phyloP scores from a whole-genome alignment of 1,140 invertebrate genomes.

The Zophobas morio region DNA sequence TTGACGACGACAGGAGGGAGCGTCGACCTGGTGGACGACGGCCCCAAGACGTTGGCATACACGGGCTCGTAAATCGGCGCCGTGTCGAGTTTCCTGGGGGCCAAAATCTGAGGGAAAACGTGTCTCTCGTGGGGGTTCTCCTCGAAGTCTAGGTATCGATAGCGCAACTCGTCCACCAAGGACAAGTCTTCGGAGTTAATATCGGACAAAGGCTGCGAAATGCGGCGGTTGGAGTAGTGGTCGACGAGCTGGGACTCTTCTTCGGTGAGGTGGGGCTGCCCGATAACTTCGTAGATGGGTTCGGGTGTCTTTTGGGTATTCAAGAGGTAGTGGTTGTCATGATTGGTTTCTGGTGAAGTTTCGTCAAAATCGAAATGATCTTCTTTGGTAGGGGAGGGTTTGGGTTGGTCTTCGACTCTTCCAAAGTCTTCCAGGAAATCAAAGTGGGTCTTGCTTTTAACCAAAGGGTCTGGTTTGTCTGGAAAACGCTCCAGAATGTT shows the following conservation, averaged over 20 bases:
- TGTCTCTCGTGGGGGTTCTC: background rate
- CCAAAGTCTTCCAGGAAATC: too few relatives aligned
- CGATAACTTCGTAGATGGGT: background rate
- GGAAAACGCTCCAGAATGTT: too few relatives aligned
- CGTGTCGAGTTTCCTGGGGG: conserved; percentile 5
- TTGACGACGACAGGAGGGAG: background rate
- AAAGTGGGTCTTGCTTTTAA: too few relatives aligned
- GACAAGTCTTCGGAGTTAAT: conserved; percentile 54
- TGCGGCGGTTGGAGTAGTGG: background rate
- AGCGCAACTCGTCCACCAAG: conserved; percentile 51
- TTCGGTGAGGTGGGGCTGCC: background rate
- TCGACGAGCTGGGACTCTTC: background rate
- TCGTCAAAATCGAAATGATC: background rate
- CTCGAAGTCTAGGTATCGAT: conserved; percentile 21
- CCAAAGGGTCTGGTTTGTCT: too few relatives aligned
- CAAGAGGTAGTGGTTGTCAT: too few relatives aligned
- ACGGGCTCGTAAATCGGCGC: conserved; percentile 51
- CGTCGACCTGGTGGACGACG: background rate
- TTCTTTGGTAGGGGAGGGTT: background rate
- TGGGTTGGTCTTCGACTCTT: too few relatives aligned
- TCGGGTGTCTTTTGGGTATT: too few relatives aligned
- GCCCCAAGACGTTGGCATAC: conserved; percentile 46
- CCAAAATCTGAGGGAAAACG: conserved; percentile 10
- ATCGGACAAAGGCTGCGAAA: conserved; percentile 53
- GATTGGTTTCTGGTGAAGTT: background rate